Conservation (phyloP, 2,797 vertebrate genomes). For the Hoplostethus mediterraneus region DNA sequence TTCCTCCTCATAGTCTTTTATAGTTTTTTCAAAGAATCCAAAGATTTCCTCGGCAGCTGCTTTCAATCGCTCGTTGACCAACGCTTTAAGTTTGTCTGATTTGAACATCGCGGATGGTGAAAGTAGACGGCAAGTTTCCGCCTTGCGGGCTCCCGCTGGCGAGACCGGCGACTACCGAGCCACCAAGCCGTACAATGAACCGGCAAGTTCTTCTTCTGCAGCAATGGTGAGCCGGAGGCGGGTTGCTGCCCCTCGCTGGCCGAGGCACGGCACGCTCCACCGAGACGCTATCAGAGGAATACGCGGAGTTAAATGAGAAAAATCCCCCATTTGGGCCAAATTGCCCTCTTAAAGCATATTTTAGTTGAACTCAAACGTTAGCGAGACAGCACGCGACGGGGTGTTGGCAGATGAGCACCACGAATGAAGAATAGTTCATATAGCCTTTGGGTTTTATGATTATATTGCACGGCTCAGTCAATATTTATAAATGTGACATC, state of each 20-base stretch:
- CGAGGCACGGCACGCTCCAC: neutral
- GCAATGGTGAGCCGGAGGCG: neutral
- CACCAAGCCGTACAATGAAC: constrained; percentile 8
- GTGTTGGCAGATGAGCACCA: too few species aligned
- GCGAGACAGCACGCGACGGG: too few species aligned
- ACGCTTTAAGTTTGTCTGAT: constrained; percentile 16
- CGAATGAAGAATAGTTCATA: too few species aligned
- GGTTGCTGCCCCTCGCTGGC: constrained; percentile 27
- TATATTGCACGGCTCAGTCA: too few species aligned
- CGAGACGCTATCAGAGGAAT: too few species aligned
- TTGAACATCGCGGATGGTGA: constrained; percentile 35
- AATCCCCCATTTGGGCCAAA: too few species aligned
- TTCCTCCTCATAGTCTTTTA: constrained; percentile 45
- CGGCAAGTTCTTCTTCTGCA: neutral
- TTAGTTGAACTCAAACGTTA: too few species aligned
- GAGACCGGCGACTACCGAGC: neutral
- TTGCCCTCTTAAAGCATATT: too few species aligned
- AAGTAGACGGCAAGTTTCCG: neutral
- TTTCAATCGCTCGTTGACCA: constrained; percentile 42
- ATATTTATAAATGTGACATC: too few species aligned
- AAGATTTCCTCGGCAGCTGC: constrained; percentile 56
- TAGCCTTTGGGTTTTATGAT: too few species aligned
- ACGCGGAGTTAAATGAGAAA: too few species aligned
- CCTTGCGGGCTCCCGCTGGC: too few species aligned
- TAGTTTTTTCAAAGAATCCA: constrained; percentile 46